A percentile compares a stretch with the other conserved stretches of the same genome.
phyloP scores from a whole-genome alignment of 2,113 vertebrate genomes.

The Illadopsis cleaveri region DNA sequence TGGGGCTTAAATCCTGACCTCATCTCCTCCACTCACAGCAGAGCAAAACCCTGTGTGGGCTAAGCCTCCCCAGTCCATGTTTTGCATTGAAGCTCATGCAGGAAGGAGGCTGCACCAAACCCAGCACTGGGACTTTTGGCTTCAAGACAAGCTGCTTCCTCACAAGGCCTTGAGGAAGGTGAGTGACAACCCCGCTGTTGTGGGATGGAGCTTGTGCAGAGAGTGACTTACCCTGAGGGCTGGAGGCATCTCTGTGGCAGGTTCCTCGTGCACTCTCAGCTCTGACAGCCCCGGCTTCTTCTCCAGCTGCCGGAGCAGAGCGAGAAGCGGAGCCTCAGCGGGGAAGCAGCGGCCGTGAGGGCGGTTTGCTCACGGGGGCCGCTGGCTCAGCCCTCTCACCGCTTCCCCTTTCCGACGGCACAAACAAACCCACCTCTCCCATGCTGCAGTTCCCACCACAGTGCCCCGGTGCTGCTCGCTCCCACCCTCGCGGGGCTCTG shows the following conservation, averaged over 20 bases:
- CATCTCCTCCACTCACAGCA: not conserved
- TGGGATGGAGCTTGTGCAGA: not conserved
- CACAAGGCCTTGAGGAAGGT: not conserved
- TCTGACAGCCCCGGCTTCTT: not conserved
- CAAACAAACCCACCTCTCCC: not conserved
- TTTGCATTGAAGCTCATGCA: fast-evolving
- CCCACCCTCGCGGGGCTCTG: fast-evolving
- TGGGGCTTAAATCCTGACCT: not conserved
- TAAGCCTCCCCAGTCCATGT: not conserved
- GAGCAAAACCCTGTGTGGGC: not conserved
- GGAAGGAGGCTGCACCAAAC: not conserved
- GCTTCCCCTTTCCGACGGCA: conserved; percentile 27
- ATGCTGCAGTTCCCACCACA: fast-evolving
- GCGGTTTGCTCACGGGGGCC: not conserved
- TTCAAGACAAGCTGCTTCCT: not conserved
- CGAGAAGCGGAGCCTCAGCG: not conserved
- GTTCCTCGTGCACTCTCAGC: fast-evolving
- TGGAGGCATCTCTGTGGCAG: not conserved
- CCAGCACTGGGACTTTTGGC: not conserved
- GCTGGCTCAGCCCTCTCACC: not conserved
- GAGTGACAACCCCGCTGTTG: fast-evolving
- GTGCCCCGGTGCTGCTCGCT: fast-evolving
- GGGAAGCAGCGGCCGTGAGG: not conserved
- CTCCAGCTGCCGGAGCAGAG: not conserved
- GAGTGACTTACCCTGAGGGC: not conserved